These are phyloP conservation scores for Abscondita cerata DNA, from an alignment of 2,888 invertebrate genomes.

Conservation along the genomic window DNA sequence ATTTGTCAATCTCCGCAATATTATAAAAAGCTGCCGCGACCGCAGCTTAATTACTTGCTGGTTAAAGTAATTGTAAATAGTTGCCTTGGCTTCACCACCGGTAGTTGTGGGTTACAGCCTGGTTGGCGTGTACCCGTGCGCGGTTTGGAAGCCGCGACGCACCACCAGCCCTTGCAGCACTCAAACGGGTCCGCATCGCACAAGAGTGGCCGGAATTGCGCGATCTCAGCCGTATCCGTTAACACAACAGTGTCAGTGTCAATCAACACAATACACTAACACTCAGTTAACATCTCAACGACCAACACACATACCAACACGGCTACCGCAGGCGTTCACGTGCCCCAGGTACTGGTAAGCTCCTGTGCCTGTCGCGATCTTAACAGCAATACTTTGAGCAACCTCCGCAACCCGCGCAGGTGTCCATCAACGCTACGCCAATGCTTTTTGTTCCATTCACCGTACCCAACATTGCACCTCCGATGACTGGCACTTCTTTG, in stretches of 20 bases:
- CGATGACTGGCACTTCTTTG: slow-evolving; percentile 54
- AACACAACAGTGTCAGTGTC: slow-evolving; percentile 40
- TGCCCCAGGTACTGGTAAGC: slow-evolving; percentile 50
- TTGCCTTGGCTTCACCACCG: slow-evolving; percentile 60
- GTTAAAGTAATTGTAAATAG: slow-evolving; percentile 46
- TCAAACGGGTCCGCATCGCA: slow-evolving; percentile 41
- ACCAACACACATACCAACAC: slow-evolving; percentile 38
- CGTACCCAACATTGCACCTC: slow-evolving; percentile 58
- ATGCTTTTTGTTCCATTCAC: slow-evolving; percentile 62
- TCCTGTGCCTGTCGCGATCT: slow-evolving; percentile 53
- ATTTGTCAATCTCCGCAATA: slow-evolving; percentile 24
- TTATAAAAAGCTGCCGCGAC: slow-evolving; percentile 30
- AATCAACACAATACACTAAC: slow-evolving; percentile 29
- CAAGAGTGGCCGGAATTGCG: slow-evolving; percentile 37
- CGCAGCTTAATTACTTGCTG: slow-evolving; percentile 44
- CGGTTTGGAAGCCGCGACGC: slow-evolving; percentile 59
- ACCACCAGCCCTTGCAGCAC: slow-evolving; percentile 38
- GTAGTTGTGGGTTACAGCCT: slow-evolving; percentile 62
- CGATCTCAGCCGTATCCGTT: slow-evolving; percentile 43
- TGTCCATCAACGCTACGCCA: slow-evolving; percentile 50
- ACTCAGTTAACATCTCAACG: slow-evolving; percentile 35
- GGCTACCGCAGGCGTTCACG: slow-evolving; percentile 48
- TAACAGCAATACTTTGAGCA: slow-evolving; percentile 41
- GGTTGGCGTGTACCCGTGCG: slow-evolving; percentile 64
- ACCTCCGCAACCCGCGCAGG: slow-evolving; percentile 38